Evolutionary conservation across 2,797 vertebrate species (phyloP), one percentile per base, ranked within the genome.

Genomic region (Sebastes oblongus): DNA sequence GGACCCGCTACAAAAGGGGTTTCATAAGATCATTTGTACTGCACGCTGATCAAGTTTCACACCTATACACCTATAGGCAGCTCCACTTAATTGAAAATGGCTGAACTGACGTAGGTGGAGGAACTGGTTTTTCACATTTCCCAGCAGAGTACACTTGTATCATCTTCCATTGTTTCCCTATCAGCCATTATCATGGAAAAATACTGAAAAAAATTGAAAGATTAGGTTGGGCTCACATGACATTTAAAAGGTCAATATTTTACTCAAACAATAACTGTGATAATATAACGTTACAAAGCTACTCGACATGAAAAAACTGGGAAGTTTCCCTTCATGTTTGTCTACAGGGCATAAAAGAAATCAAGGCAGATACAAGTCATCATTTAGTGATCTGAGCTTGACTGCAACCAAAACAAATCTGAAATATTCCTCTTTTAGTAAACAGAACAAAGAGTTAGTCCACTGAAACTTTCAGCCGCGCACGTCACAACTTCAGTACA

Each of bases 101-200:
- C 46, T 8, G n/a, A 20, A 30, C 25, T 64, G 24, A 77, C 86
- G 64, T 22, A 83, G 81, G 83, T 61, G 46, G 84, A 75, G 22
- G 39, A 87, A 67, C 83, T 77, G 80, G 87, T 89, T 89, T 22
- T 79, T 86, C 66, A 70, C 69, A 88, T 91, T 91, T 89, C 88
- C 59, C 29, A 72, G 18, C 3, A 27, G 67, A 62, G 14, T 8
- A 10, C 4, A 64, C 20, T 56, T 29, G 54, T 64, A 90, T 91
- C 85, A 72, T 46, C 27, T 90, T 89, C n/a, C 87, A 75, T 13
- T 60, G 77, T 76, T 70, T 77, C 20, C 60, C 36, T 64, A 20
- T 61, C 2, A 6, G 60, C 30, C 16, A 77, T 86, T 78, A 76
- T 80, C 5, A 52, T 69, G 66, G 68, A 76, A 80, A 84, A 78